Evolutionary conservation across 1,140 invertebrate species (phyloP).

Genomic region (Scaptomyza graminum): DNA sequence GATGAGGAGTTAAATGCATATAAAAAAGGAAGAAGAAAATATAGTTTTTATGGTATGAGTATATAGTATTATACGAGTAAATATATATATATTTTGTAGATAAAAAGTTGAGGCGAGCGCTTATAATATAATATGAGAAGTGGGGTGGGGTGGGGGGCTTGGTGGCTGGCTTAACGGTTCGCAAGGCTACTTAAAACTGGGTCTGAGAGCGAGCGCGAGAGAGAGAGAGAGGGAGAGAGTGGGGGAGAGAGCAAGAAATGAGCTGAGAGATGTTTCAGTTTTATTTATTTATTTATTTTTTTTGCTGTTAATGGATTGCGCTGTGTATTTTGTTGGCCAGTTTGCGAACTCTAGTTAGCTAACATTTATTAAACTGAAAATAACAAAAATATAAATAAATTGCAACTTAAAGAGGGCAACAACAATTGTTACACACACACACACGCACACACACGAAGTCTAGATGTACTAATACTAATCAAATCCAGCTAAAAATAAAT

Average conservation of each 20-base stretch:
- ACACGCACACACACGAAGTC: constrained; percentile 17
- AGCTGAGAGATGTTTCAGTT: constrained; percentile 19
- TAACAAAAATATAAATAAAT: constrained; percentile 7
- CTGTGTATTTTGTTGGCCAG: constrained; percentile 3
- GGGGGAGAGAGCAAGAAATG: constrained; percentile 7
- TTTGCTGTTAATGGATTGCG: constrained; percentile 3
- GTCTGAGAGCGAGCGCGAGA: background rate
- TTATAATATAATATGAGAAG: constrained; percentile 60
- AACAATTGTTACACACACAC: constrained; percentile 7
- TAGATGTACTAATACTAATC: constrained; percentile 20
- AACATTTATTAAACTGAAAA: constrained; percentile 7
- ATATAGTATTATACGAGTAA: constrained; percentile 32
- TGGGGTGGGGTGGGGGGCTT: background rate
- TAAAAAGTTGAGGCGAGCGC: constrained; percentile 64
- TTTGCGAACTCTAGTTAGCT: constrained; percentile 19
- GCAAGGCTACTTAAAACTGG: background rate
- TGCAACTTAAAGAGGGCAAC: constrained; percentile 22
- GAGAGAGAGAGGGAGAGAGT: no score
- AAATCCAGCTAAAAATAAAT: background rate
- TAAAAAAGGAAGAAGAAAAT: constrained; percentile 10
- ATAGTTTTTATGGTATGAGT: constrained; percentile 28
- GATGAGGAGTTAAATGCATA: constrained; percentile 23
- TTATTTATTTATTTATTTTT: constrained; percentile 6
- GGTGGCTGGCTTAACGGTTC: no score
- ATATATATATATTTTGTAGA: constrained; percentile 55